Evolutionary conservation across 2,888 invertebrate species (phyloP).

Genomic region (Craniophora ligustri): DNA sequence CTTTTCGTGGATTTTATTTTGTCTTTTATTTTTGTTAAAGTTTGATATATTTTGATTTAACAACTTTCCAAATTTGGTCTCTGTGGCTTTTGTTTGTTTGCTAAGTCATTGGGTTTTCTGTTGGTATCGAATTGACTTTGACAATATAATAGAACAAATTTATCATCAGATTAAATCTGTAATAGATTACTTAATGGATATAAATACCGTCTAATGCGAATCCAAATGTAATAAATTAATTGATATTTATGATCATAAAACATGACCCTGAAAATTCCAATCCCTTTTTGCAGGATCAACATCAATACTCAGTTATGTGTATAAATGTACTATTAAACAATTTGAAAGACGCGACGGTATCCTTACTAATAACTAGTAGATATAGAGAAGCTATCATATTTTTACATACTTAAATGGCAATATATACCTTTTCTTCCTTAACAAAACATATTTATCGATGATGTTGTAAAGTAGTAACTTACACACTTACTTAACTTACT

Average conservation of each 20-base stretch:
- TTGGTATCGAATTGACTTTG: constrained; percentile 22
- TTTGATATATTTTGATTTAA: constrained; percentile 24
- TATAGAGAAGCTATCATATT: constrained; percentile 26
- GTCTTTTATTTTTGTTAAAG: constrained; percentile 17
- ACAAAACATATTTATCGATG: constrained; percentile 43
- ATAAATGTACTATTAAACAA: too few relatives aligned
- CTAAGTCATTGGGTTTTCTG: constrained; percentile 35
- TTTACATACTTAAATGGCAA: constrained; percentile 26
- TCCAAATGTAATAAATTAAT: constrained; percentile 22
- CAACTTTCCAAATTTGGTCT: constrained; percentile 31
- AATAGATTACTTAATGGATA: constrained; percentile 17
- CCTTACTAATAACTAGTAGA: too few relatives aligned
- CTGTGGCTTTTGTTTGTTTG: constrained; percentile 16
- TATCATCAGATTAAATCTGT: constrained; percentile 26
- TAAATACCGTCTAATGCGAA: constrained; percentile 17
- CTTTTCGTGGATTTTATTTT: constrained; percentile 14
- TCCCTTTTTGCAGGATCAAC: neutral
- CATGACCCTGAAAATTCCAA: neutral
- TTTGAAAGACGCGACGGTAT: too few relatives aligned
- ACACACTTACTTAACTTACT: constrained; percentile 51
- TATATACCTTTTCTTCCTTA: constrained; percentile 26
- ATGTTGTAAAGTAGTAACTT: constrained; percentile 44
- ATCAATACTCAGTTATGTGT: too few relatives aligned
- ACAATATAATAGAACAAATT: constrained; percentile 17
- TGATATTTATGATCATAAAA: neutral